Conservation (phyloP, 1,140 invertebrate species). For the Tyrophagus putrescentiae region DNA sequence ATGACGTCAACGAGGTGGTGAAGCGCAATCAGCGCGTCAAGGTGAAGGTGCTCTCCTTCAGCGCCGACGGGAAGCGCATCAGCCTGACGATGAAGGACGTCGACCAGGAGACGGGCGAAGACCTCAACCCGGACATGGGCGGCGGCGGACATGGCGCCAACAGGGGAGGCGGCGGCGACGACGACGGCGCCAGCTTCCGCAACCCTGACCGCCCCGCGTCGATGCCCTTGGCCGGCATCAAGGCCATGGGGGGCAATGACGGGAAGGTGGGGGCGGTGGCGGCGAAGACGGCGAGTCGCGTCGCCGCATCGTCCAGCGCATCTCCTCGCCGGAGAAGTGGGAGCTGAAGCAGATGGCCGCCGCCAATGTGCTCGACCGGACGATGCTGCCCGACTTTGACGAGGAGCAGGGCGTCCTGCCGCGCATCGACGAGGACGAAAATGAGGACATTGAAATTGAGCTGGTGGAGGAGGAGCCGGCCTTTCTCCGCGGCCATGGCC, state of each 20-base stretch:
- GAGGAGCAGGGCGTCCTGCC: constrained; percentile 63
- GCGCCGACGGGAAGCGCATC: constrained; percentile 81
- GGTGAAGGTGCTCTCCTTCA: constrained; percentile 77
- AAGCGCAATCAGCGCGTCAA: constrained; percentile 77
- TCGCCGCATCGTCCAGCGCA: constrained; percentile 60
- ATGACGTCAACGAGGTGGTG: constrained; percentile 85
- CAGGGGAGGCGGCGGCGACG: constrained; percentile 36
- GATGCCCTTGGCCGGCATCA: constrained; percentile 23
- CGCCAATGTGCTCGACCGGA: constrained; percentile 65
- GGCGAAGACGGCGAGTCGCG: constrained; percentile 58
- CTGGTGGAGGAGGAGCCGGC: constrained; percentile 95
- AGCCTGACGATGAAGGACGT: constrained; percentile 97
- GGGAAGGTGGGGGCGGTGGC: constrained; percentile 34
- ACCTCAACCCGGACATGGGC: constrained; percentile 74
- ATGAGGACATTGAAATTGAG: constrained; percentile 98
- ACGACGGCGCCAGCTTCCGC: constrained; percentile 48
- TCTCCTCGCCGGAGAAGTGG: constrained; percentile 84
- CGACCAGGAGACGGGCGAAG: constrained; percentile 80
- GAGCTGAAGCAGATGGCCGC: constrained; percentile 61
- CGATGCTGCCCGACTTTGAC: constrained; percentile 78
- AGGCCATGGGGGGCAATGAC: constrained; percentile 4
- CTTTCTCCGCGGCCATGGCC: constrained; percentile 73
- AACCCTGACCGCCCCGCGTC: constrained; percentile 69
- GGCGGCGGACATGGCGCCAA: constrained; percentile 27
- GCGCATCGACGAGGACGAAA: constrained; percentile 72